Conservation (phyloP, 2,888 invertebrate genomes). For the Nephrotoma flavescens region DNA sequence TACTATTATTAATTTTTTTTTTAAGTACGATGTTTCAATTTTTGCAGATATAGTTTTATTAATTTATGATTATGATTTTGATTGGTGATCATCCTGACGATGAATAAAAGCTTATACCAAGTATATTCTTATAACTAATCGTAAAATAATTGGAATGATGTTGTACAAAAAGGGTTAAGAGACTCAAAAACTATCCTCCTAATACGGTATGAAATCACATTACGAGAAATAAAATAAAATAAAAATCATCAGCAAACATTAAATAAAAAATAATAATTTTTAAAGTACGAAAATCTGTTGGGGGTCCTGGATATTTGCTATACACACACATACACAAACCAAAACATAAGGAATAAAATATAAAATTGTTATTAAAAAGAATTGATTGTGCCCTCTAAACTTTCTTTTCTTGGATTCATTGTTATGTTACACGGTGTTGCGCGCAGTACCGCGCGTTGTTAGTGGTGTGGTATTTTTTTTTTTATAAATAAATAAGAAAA, state of each 20-base stretch:
- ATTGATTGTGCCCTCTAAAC: slow-evolving; percentile 6
- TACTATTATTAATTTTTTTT: neutral
- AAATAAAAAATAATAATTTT: neutral
- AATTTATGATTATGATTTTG: neutral
- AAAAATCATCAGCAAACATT: neutral
- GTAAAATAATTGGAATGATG: neutral
- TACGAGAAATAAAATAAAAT: neutral
- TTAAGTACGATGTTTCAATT: neutral
- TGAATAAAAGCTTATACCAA: neutral
- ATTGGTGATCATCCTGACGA: neutral
- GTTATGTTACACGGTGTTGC: neutral
- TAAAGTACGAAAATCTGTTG: neutral
- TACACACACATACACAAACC: neutral
- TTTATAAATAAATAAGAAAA: neutral
- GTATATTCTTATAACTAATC: neutral
- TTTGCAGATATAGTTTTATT: neutral
- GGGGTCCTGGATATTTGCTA: neutral
- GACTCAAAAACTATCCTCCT: neutral
- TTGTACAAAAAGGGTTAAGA: neutral
- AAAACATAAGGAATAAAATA: neutral
- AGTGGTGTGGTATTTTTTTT: neutral
- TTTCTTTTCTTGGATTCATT: neutral
- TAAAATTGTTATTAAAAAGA: neutral
- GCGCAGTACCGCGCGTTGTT: neutral
- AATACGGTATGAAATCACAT: neutral